A percentile compares a stretch with the other conserved stretches of the same genome.
Conservation (phyloP, 2,888 invertebrate genomes). For the Brachypterus glaber region DNA sequence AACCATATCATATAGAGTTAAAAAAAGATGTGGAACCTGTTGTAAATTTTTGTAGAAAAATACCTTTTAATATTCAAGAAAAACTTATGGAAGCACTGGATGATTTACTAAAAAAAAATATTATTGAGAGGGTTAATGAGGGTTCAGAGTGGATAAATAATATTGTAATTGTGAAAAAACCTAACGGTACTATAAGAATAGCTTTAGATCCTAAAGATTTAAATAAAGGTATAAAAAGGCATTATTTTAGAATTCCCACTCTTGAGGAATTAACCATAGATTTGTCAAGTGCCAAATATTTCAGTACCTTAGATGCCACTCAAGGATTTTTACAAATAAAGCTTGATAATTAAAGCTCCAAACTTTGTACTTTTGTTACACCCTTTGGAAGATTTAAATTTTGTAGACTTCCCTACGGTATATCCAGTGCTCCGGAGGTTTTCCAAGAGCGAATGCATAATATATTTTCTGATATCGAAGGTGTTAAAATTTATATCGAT, state of each 20-base stretch:
- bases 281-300: slow-evolving; percentile 22
- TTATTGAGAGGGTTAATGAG: slow-evolving; percentile 7
- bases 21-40: slow-evolving; percentile 15
- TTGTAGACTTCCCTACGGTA: too few relatives aligned
- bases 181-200: slow-evolving; percentile 19
- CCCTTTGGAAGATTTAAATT: too few relatives aligned
- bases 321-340: slow-evolving; percentile 16
- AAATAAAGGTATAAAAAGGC: slow-evolving; percentile 23
- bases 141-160: too few relatives aligned
- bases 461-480: too few relatives aligned
- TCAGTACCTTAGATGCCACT: slow-evolving; percentile 25
- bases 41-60: slow-evolving; percentile 11
- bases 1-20: slow-evolving; percentile 18
- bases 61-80: slow-evolving; percentile 13
- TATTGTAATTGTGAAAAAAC: slow-evolving; percentile 18
- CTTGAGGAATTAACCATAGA: slow-evolving; percentile 25
- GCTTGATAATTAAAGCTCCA: too few relatives aligned
- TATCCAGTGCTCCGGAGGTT: too few relatives aligned
- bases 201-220: slow-evolving; percentile 29
- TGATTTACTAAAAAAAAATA: slow-evolving; percentile 9
- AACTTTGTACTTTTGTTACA: too few relatives aligned
- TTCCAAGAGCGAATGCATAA: too few relatives aligned
- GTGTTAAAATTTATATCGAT: too few relatives aligned
- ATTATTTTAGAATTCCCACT: slow-evolving; percentile 19
- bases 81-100: slow-evolving; percentile 13